These are phyloP conservation scores for Cistogaster globosa DNA, from an alignment of 2,888 invertebrate genomes.

Conservation along the genomic window DNA sequence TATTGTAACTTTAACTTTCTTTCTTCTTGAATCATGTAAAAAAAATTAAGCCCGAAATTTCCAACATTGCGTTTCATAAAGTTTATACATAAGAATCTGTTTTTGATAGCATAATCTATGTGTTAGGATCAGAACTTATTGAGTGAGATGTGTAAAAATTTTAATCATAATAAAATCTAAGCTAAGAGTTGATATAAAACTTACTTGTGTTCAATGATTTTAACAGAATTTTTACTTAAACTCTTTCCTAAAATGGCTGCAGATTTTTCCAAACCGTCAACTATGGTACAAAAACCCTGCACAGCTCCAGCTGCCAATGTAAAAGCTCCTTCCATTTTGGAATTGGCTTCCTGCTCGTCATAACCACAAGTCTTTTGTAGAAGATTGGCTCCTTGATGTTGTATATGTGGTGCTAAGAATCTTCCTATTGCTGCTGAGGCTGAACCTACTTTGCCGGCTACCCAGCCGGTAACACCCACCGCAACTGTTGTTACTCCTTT, in stretches of 20 bases:
- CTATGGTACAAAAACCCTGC: constrained; percentile 88
- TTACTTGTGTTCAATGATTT: constrained; percentile 89
- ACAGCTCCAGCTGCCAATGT: constrained; percentile 89
- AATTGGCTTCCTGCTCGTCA: constrained; percentile 84
- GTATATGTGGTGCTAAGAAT: constrained; percentile 87
- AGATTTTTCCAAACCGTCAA: constrained; percentile 88
- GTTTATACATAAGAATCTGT: too few species aligned
- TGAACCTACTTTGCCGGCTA: constrained; percentile 85
- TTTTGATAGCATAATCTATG: too few species aligned
- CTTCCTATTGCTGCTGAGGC: constrained; percentile 88
- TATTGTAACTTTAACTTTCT: too few species aligned
- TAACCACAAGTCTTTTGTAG: constrained; percentile 85
- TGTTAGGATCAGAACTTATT: too few species aligned
- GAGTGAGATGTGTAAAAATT: not conserved
- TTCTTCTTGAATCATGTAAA: too few species aligned
- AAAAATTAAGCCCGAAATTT: too few species aligned
- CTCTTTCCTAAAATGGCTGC: constrained; percentile 86
- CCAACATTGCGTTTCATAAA: too few species aligned
- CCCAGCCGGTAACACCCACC: constrained; percentile 87
- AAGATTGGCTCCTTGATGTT: constrained; percentile 86
- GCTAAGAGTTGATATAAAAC: constrained; percentile 66
- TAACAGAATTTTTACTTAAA: constrained; percentile 89
- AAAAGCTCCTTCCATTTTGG: constrained; percentile 85
- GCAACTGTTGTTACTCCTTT: constrained; percentile 87
- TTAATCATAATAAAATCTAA: not conserved